phyloP scores from a whole-genome alignment of 2,888 invertebrate species.

The Pterostichus madidus region DNA sequence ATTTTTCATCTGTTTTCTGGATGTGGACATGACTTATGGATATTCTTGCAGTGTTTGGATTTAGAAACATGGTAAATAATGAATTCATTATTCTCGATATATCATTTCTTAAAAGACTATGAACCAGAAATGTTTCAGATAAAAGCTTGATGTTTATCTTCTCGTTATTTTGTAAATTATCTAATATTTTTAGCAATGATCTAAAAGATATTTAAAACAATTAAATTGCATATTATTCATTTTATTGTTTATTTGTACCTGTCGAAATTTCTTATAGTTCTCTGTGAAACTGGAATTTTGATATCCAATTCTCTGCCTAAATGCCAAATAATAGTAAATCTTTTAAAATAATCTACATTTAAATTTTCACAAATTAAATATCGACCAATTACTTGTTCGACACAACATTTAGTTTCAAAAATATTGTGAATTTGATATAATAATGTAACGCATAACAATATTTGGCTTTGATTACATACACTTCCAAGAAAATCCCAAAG shows the following conservation, averaged over 20 bases:
- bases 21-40: slow-evolving; percentile 87
- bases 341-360: slow-evolving; percentile 81
- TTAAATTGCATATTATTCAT: background rate
- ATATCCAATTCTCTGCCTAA: slow-evolving; percentile 85
- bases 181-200: slow-evolving; percentile 86
- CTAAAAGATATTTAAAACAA: slow-evolving; percentile 75
- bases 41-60: slow-evolving; percentile 89
- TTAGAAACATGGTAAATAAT: slow-evolving; percentile 85
- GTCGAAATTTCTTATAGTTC: slow-evolving; percentile 80
- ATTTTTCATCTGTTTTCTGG: slow-evolving; percentile 78
- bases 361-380: slow-evolving; percentile 77
- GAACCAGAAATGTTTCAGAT: slow-evolving; percentile 88
- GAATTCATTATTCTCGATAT: slow-evolving; percentile 89
- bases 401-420: slow-evolving; percentile 80
- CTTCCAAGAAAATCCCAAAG: slow-evolving; percentile 86
- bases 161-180: slow-evolving; percentile 82
- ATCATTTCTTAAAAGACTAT: slow-evolving; percentile 87
- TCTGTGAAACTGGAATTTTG: slow-evolving; percentile 76
- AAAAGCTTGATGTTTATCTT: slow-evolving; percentile 81
- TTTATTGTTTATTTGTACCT: slow-evolving; percentile 75
- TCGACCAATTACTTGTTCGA: slow-evolving; percentile 85
- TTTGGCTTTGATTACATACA: slow-evolving; percentile 79
- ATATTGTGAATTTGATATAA: slow-evolving; percentile 89
- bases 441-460: slow-evolving; percentile 83
- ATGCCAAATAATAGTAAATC: slow-evolving; percentile 87